Evolutionary conservation across 2,113 vertebrate species (phyloP).

Genomic region (Syngnathus typhle): DNA sequence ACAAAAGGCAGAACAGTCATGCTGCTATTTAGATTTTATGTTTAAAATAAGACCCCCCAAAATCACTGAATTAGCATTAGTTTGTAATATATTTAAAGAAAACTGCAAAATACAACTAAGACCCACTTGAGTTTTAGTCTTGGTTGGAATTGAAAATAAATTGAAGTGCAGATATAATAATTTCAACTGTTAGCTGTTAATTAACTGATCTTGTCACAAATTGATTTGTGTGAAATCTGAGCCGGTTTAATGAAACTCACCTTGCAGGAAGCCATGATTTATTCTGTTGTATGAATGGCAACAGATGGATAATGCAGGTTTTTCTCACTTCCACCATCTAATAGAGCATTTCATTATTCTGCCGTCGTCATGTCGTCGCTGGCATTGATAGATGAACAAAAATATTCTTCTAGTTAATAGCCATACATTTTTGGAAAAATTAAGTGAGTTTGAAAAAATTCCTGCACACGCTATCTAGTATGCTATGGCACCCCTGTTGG

Average conservation of each 20-base stretch:
- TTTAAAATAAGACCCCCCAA: too few species aligned
- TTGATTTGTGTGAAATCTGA: background rate
- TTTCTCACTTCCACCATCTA: background rate
- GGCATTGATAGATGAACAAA: background rate
- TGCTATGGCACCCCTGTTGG: background rate
- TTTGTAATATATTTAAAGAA: too few species aligned
- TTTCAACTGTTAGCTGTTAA: too few species aligned
- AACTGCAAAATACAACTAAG: too few species aligned
- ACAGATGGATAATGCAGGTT: background rate
- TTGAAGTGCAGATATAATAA: too few species aligned
- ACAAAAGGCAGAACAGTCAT: too few species aligned
- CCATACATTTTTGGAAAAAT: background rate
- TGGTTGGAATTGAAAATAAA: too few species aligned
- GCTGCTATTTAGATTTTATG: too few species aligned
- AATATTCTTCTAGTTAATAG: background rate
- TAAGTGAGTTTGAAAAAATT: background rate
- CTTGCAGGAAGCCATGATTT: background rate
- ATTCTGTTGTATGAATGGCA: background rate
- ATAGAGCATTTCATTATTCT: background rate
- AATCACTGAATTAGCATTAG: too few species aligned
- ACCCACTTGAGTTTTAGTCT: too few species aligned
- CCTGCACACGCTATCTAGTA: background rate
- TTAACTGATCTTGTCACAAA: background rate
- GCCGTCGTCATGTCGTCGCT: background rate
- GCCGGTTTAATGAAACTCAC: background rate